These are phyloP conservation scores for Leiothrix lutea DNA, from an alignment of 2,113 vertebrate species.

Conservation along the genomic window DNA sequence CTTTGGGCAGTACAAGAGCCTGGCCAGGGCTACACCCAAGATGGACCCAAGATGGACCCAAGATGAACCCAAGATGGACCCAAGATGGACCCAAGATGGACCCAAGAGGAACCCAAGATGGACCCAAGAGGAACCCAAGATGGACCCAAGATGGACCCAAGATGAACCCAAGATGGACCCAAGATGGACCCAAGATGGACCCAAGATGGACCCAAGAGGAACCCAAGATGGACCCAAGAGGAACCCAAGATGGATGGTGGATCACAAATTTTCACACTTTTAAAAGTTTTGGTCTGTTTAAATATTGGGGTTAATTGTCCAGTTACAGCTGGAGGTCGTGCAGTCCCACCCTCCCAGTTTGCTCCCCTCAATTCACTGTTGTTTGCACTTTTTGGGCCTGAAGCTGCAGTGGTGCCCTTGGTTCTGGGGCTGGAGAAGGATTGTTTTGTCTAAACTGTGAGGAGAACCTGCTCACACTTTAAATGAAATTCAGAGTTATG, in stretches of 20 bases:
- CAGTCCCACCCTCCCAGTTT: not conserved
- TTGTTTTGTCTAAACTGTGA: not conserved
- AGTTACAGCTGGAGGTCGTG: accelerated
- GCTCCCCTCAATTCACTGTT: not conserved
- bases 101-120: not conserved
- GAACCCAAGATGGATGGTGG: too few relatives aligned
- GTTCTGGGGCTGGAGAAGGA: not conserved
- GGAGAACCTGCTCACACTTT: not conserved
- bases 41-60: not conserved
- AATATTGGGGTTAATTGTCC: not conserved
- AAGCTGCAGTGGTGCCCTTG: not conserved
- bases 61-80: not conserved
- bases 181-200: not conserved
- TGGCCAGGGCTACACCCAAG: accelerated
- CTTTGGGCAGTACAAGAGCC: not conserved
- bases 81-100: not conserved
- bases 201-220: not conserved
- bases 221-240: too few relatives aligned
- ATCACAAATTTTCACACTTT: not conserved
- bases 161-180: not conserved
- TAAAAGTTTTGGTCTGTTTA: not conserved
- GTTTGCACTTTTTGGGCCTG: too few relatives aligned
- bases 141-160: not conserved
- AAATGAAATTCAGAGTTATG: accelerated
- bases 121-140: not conserved